phyloP scores from a whole-genome alignment of 1,140 invertebrate genomes.

The Zeugodacus cucurbitae region DNA sequence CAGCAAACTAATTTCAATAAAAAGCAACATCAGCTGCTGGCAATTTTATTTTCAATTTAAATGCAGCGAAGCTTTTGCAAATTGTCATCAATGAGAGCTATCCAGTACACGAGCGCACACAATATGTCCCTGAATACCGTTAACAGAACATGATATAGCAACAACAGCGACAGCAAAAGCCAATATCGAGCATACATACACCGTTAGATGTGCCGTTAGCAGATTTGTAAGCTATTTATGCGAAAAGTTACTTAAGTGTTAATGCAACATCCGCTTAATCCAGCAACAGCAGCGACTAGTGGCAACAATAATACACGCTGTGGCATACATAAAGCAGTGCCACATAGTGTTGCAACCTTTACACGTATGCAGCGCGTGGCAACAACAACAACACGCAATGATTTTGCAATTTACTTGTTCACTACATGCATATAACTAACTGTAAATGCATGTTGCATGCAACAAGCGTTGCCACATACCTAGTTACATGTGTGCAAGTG shows the following conservation, averaged over 20 bases:
- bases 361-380: neutral
- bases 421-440: neutral
- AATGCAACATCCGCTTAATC: conserved; percentile 36
- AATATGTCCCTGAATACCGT: neutral
- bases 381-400: neutral
- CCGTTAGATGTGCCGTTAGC: conserved; percentile 6
- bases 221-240: conserved; percentile 26
- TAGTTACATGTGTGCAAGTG: neutral
- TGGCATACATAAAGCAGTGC: too few species aligned
- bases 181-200: neutral
- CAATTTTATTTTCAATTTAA: conserved; percentile 15
- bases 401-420: conserved; percentile 8
- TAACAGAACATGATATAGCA: neutral
- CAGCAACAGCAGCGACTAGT: neutral
- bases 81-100: neutral
- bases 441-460: neutral
- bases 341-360: neutral
- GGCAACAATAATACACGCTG: neutral
- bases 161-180: neutral
- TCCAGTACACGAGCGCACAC: neutral
- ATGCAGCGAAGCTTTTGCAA: conserved; percentile 3
- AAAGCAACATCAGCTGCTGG: neutral
- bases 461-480: neutral
- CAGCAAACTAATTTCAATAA: neutral
- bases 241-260: conserved; percentile 36